These are phyloP conservation scores for Glaucomys volans DNA, from an alignment of 2,113 vertebrate genomes.

Conservation along the genomic window DNA sequence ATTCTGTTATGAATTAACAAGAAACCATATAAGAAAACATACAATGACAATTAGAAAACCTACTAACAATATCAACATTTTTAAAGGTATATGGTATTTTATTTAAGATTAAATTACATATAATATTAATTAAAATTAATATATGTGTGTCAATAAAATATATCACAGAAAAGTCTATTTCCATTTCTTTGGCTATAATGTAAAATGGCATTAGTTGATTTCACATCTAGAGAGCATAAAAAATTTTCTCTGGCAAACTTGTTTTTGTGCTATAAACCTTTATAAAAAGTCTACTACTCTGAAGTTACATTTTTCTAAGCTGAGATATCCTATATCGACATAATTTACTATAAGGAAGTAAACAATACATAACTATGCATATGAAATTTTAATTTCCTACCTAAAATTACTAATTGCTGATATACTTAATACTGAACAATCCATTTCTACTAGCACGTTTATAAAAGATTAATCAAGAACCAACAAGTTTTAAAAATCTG, in stretches of 20 bases:
- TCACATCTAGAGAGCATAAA: neutral
- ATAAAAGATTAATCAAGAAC: conserved; percentile 38
- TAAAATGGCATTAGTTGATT: neutral
- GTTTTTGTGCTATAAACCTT: neutral
- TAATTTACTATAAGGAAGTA: neutral
- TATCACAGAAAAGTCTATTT: neutral
- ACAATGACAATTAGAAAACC: conserved; percentile 26
- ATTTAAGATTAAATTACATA: neutral
- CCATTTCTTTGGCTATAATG: neutral
- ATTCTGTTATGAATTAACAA: no score
- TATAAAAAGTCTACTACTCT: neutral
- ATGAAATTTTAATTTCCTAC: conserved; percentile 27
- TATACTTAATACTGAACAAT: neutral
- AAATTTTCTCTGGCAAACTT: neutral
- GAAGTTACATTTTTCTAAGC: neutral
- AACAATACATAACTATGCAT: conserved; percentile 13
- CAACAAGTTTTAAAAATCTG: conserved; percentile 11
- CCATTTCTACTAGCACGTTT: conserved; percentile 11
- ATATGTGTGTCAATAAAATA: neutral
- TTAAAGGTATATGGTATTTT: neutral
- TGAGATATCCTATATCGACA: neutral
- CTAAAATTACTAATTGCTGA: neutral
- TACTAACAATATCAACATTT: neutral
- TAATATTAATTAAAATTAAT: neutral
- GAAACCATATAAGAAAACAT: conserved; percentile 8